Base-by-base conservation (phyloP, 2,113 vertebrate species). In the Centrocercus urophasianus region DNA sequence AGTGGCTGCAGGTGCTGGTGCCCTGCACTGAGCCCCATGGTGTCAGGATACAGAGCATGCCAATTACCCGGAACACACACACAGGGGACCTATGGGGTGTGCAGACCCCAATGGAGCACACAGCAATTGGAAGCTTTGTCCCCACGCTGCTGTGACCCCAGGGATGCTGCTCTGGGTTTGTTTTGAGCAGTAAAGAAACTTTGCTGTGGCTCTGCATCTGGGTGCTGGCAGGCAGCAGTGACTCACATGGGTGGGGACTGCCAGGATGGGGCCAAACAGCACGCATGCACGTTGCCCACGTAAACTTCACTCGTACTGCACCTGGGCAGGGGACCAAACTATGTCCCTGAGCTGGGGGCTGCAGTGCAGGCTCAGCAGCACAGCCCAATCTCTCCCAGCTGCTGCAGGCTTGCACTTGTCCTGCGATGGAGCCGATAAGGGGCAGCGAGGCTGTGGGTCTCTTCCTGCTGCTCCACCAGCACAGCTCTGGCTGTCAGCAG, bases 221-320 rank as follows among this genome's bases (percentile, higher is more conserved):
- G 63, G 83, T 92, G 67, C 71, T 91, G 92, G 40, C 22, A 3
- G 34, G 69, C 2, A 11, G 42, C 0, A 11, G 88, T 93, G 94
- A 89, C 80, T 95, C 91, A 81, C 0, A 0, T 0, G 45, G 93
- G 83, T 50, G 89, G 91, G 83, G 80, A 81, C 21, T 0, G 0
- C 69, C 40, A 17, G 1, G 0, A 17, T 0, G 0, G 59, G 67
- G 45, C 43, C 56, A 64, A 14, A 13, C 1, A 0, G 2, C 42
- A 5, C 8, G 2, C 42, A 32, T 77, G 7, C 69, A 59, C 7
- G 0, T 47, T 70, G 38, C 17, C 38, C 48, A 2, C 0, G 2
- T 20, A 57, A 18, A 61, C 34, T 34, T 89, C 4, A 14, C 36
- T 64, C 16, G 10, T 24, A 34, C 22, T 63, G 34, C 34, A 12